phyloP scores from a whole-genome alignment of 2,797 vertebrate species.

The Coccyzus lansbergi region DNA sequence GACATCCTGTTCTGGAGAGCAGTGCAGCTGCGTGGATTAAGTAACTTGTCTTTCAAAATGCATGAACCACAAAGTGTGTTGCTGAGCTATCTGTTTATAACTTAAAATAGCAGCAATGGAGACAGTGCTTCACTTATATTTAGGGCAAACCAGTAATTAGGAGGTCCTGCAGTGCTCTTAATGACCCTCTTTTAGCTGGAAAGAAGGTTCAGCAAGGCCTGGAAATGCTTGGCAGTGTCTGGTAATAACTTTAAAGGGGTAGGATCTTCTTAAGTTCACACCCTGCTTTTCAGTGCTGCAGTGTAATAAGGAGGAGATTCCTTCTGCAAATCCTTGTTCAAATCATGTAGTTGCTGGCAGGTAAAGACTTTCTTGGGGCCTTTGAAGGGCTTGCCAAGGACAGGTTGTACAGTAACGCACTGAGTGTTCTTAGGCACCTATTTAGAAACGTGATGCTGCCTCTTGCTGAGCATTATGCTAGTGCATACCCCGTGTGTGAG shows the following conservation, averaged over 20 bases:
- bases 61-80: background rate
- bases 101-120: background rate
- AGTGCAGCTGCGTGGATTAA: background rate
- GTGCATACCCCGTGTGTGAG: fast-evolving
- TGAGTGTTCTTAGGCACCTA: background rate
- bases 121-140: background rate
- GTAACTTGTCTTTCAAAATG: background rate
- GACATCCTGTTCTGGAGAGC: background rate
- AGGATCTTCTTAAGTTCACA: background rate
- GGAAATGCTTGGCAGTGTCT: background rate
- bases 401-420: background rate
- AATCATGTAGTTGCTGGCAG: background rate
- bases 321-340: background rate
- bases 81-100: background rate
- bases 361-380: background rate
- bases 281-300: background rate
- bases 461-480: fast-evolving
- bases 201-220: background rate
- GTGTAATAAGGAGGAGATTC: background rate
- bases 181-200: background rate
- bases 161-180: background rate
- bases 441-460: background rate
- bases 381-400: background rate
- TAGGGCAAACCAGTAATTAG: background rate
- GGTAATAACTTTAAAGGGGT: background rate